Base-by-base conservation (phyloP, 2,888 invertebrate species). In the Anaspis maculata region DNA sequence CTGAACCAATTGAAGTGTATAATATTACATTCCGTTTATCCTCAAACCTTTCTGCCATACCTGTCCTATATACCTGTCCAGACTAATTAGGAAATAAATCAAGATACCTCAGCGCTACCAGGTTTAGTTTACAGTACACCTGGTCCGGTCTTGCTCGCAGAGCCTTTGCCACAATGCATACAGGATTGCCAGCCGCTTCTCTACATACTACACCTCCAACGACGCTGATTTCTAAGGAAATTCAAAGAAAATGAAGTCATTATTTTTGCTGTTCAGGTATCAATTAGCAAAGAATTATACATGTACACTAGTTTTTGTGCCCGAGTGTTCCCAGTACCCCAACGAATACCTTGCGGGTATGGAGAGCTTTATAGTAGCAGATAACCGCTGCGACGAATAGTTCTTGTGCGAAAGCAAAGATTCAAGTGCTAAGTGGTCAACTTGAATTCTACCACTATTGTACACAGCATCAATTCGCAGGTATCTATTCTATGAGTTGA, bases 11-110 rank as follows among this genome's bases (percentile, higher is more conserved):
- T n/a, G n/a, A n/a, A n/a, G n/a, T n/a, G n/a, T n/a, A n/a, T n/a
- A 19, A 19, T 19, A 19, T 19, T 19, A 10, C 12, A 24, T 37
- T 35, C 40, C 15, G 29, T 49, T 51, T 52, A 54, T 52, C 51
- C 49, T 53, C 50, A 49, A 54, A 54, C 50, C 51, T 49, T 48
- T 43, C 50, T 48, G 48, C 57, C 49, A 42, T 60, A 59, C 56
- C 61, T 56, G 61, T 60, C 58, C 58, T 56, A 61, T 61, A 61
- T 61, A 62, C 57, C 62, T 64, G 64, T 64, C 62, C 46, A 49
- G 49, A 57, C 60, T 63, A 64, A 64, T 63, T 63, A 64, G 64
- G 62, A 57, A 57, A 64, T 64, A 64, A 62, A 64, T 64, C 63
- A 62, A 57, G 52, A 44, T 45, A 48, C 42, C 42, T 39, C 35